These are phyloP conservation scores for Machimus rusticus DNA, from an alignment of 2,888 invertebrate genomes.

Conservation along the genomic window DNA sequence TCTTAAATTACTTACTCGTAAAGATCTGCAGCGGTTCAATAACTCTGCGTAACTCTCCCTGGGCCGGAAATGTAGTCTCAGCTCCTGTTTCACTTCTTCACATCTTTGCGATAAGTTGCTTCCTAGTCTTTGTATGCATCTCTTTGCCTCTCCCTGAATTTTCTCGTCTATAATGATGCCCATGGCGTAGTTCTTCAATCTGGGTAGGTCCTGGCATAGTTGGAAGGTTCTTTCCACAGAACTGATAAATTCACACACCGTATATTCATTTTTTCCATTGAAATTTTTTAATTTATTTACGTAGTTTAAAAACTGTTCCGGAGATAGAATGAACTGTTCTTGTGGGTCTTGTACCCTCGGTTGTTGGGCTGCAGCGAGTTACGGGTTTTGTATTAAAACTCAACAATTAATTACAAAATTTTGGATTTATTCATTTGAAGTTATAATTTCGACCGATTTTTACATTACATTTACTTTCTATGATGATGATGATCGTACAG, in stretches of 20 bases:
- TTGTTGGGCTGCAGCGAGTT: no score
- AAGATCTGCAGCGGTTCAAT: background rate
- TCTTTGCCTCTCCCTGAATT: slow-evolving; percentile 10
- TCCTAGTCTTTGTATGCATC: slow-evolving; percentile 3
- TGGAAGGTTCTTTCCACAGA: background rate
- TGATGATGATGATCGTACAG: no score
- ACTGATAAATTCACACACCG: background rate
- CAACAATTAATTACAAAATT: no score
- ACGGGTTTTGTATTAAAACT: no score
- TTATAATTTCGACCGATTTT: no score
- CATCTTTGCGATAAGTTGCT: background rate
- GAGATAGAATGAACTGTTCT: background rate
- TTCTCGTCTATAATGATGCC: background rate
- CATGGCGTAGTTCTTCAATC: background rate
- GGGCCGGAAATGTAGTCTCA: background rate
- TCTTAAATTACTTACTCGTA: slow-evolving; percentile 24
- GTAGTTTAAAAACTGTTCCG: slow-evolving; percentile 1
- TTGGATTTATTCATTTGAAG: no score
- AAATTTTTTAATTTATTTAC: slow-evolving; percentile 2
- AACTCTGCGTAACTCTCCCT: slow-evolving; percentile 4
- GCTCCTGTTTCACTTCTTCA: slow-evolving; percentile 3
- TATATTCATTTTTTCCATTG: background rate
- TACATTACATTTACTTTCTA: no score
- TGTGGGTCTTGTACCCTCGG: background rate
- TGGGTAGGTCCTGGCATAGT: background rate